These are phyloP conservation scores for Hippocampus zosterae DNA, from an alignment of 2,113 vertebrate species.

Conservation along the genomic window DNA sequence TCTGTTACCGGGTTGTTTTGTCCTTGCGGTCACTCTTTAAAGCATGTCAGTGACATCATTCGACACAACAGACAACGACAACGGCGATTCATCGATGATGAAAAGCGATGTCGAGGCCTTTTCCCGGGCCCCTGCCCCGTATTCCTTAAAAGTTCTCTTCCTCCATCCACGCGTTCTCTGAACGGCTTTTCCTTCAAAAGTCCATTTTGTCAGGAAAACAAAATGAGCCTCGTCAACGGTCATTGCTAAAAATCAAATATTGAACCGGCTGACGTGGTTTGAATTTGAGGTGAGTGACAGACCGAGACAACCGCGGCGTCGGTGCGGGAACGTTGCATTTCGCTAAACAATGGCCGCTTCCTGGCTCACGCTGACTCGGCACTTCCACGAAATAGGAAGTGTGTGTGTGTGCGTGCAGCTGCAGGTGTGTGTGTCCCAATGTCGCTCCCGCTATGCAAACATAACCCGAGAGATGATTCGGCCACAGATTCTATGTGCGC, in stretches of 20 bases:
- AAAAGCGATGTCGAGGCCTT: not conserved
- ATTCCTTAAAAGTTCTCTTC: not conserved
- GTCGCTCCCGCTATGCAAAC: too few species aligned
- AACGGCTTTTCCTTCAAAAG: too few species aligned
- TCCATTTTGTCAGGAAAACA: too few species aligned
- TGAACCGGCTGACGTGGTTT: too few species aligned
- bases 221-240: too few species aligned
- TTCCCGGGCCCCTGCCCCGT: not conserved
- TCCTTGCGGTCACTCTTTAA: not conserved
- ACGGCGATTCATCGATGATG: not conserved
- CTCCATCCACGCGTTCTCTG: too few species aligned
- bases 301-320: not conserved
- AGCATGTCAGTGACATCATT: not conserved
- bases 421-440: not conserved
- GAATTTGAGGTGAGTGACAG: too few species aligned
- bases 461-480: too few species aligned
- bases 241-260: too few species aligned
- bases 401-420: not conserved
- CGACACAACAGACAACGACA: not conserved
- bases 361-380: slow-evolving; percentile 31
- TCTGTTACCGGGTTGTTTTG: not conserved
- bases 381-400: slow-evolving; percentile 23
- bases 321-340: not conserved
- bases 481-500: not conserved
- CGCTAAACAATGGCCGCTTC: slow-evolving; percentile 18